A percentile compares a stretch with the other conserved stretches of the same genome.
phyloP scores from a whole-genome alignment of 2,888 invertebrate genomes.

The Mycalesis mineus region DNA sequence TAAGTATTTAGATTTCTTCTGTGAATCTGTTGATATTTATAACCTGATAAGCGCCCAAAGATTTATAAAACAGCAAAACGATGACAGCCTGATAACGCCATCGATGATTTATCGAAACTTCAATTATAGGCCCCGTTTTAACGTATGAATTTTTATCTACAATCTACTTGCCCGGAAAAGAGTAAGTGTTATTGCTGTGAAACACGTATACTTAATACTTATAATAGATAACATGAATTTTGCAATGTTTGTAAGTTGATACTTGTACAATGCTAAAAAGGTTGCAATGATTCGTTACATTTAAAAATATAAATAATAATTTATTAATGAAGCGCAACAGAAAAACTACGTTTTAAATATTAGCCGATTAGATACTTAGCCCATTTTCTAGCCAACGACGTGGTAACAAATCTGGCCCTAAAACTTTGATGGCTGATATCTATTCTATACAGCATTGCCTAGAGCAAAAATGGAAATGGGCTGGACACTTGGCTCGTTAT shows the following conservation, averaged over 20 bases:
- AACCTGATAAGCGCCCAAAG: constrained; percentile 18
- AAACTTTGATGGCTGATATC: too few relatives aligned
- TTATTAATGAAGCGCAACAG: too few relatives aligned
- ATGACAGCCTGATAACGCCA: constrained; percentile 35
- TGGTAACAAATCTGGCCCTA: too few relatives aligned
- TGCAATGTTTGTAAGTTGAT: not conserved
- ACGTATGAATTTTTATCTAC: constrained; percentile 55
- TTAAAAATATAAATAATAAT: too few relatives aligned
- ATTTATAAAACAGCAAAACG: constrained; percentile 37
- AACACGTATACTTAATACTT: constrained; percentile 61
- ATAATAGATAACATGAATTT: not conserved
- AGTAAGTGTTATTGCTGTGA: constrained; percentile 55
- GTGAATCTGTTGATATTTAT: not conserved
- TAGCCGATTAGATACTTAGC: too few relatives aligned
- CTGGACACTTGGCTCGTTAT: too few relatives aligned
- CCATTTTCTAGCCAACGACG: too few relatives aligned
- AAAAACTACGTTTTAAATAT: too few relatives aligned
- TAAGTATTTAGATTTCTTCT: too few relatives aligned
- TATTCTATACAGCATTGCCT: too few relatives aligned
- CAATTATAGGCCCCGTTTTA: constrained; percentile 65
- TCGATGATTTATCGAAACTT: constrained; percentile 67
- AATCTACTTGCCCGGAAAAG: constrained; percentile 39
- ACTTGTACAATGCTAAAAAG: not conserved
- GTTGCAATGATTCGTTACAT: too few relatives aligned
- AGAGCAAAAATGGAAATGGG: too few relatives aligned